Conservation (phyloP, 2,888 invertebrate species). For the Andrena trimmerana region DNA sequence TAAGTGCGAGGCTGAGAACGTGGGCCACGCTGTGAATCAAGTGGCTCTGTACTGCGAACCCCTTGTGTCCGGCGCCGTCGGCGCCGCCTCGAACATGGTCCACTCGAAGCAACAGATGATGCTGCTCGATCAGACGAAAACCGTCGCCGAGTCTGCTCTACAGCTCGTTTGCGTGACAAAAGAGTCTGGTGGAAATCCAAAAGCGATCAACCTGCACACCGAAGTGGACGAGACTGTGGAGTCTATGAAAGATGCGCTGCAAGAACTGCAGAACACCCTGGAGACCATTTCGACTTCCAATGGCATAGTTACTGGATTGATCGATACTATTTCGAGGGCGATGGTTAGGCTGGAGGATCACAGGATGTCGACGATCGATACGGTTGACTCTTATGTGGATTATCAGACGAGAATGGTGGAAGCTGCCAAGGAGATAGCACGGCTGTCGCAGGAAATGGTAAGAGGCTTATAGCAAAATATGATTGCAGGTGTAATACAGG, state of each 20-base stretch:
- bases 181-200: conserved; percentile 97
- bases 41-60: conserved; percentile 94
- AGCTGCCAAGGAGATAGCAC: conserved; percentile 96
- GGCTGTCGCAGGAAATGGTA: conserved; percentile 97
- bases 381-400: conserved; percentile 94
- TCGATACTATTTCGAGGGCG: conserved; percentile 96
- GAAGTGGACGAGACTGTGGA: conserved; percentile 93
- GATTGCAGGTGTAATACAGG: too few species aligned
- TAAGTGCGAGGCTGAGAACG: conserved; percentile 95
- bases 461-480: conserved; percentile 66
- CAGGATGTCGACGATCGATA: conserved; percentile 90
- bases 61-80: conserved; percentile 92
- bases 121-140: conserved; percentile 96
- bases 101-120: conserved; percentile 95
- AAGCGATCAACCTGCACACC: conserved; percentile 92
- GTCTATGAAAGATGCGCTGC: conserved; percentile 92
- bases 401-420: conserved; percentile 99
- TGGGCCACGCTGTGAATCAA: conserved; percentile 94
- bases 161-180: conserved; percentile 94
- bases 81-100: conserved; percentile 95
- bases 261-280: conserved; percentile 92
- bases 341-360: conserved; percentile 93
- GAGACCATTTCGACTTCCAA: conserved; percentile 94
- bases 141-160: conserved; percentile 96
- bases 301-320: conserved; percentile 95